Conservation (phyloP, 2,888 invertebrate genomes). For the Pandemis cinnamomeana region DNA sequence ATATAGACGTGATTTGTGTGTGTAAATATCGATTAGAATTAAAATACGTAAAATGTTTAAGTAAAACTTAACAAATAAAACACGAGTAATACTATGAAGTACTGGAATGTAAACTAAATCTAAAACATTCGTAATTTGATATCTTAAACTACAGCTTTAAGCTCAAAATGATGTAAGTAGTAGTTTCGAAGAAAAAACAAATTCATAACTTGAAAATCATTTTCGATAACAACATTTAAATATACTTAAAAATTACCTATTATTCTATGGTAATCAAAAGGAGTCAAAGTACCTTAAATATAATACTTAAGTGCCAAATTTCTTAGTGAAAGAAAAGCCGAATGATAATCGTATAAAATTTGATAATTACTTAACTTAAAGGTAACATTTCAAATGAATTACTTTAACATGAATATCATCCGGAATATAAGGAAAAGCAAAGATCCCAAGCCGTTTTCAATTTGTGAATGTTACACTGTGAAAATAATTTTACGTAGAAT, state of each 20-base stretch:
- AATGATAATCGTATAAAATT: background rate
- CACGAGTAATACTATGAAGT: background rate
- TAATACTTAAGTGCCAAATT: constrained; percentile 29
- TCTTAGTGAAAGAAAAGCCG: background rate
- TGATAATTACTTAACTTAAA: background rate
- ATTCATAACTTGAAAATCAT: background rate
- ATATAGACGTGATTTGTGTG: too few relatives aligned
- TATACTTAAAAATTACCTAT: constrained; percentile 4
- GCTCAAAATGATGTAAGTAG: constrained; percentile 19
- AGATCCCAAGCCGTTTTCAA: too few relatives aligned
- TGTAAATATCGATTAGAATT: constrained; percentile 45
- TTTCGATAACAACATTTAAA: constrained; percentile 13
- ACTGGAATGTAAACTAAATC: constrained; percentile 23
- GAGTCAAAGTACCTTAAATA: constrained; percentile 40
- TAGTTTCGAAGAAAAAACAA: constrained; percentile 10
- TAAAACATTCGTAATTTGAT: constrained; percentile 35
- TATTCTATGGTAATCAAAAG: constrained; percentile 20
- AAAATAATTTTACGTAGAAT: too few relatives aligned
- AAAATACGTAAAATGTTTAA: constrained; percentile 1
- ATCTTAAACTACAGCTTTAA: constrained; percentile 11
- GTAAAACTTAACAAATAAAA: constrained; percentile 38
- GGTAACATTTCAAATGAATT: background rate
- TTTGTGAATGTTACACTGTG: too few relatives aligned
- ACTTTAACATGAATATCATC: background rate
- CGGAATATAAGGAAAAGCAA: too few relatives aligned